Percentiles rank a stretch among this genome's conserved stretches.
These are phyloP conservation scores for Holacanthus passer DNA, from an alignment of 2,113 vertebrate genomes.

Conservation along the genomic window DNA sequence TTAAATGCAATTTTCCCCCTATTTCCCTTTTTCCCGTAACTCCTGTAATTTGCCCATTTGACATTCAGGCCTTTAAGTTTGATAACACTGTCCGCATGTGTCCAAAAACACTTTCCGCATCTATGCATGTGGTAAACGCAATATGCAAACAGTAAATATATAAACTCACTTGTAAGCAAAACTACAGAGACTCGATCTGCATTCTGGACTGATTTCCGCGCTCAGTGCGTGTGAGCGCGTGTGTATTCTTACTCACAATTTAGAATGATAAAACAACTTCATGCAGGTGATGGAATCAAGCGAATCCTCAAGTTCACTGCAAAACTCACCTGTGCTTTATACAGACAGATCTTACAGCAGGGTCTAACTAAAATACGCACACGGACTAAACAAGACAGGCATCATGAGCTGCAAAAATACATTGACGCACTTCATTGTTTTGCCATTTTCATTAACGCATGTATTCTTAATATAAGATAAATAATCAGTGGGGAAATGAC, in stretches of 20 bases:
- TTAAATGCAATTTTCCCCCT: background rate
- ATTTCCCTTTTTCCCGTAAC: background rate
- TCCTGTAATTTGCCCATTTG: background rate
- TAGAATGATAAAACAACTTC: background rate
- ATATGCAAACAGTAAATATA: background rate
- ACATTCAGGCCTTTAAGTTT: background rate
- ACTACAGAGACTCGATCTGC: too few species aligned
- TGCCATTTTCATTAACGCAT: background rate
- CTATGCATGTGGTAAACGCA: too few species aligned
- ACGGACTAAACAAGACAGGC: too few species aligned
- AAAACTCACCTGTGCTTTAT: constrained; percentile 35
- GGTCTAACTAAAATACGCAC: background rate
- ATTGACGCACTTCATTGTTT: background rate
- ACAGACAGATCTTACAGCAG: background rate
- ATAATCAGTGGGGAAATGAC: background rate
- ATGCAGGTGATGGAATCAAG: background rate
- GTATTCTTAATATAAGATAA: background rate
- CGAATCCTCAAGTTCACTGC: background rate
- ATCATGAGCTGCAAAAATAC: background rate
- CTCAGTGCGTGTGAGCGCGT: background rate
- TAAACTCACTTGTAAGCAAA: background rate
- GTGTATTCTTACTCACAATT: background rate
- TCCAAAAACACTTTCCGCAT: background rate
- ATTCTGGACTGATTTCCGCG: background rate
- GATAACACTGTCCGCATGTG: background rate